A percentile compares a stretch with the other conserved stretches of the same genome.
Evolutionary conservation across 2,888 invertebrate genomes (phyloP).

Genomic region (Cetonia aurata): DNA sequence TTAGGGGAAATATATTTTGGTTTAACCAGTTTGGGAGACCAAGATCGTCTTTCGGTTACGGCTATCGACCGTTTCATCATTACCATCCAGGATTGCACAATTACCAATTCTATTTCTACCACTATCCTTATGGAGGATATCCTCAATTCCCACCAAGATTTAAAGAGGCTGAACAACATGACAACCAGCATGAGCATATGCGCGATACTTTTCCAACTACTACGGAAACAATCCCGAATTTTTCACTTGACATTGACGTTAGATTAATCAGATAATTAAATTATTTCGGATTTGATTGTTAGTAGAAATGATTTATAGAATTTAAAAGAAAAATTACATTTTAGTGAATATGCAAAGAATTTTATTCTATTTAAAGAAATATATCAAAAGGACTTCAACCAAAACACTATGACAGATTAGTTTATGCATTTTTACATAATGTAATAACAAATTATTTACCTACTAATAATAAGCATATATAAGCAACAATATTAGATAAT

Average conservation of each 20-base stretch:
- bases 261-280: not conserved
- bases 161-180: not conserved
- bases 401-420: too few relatives aligned
- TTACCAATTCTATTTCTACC: not conserved
- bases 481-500: too few relatives aligned
- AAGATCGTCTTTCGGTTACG: not conserved
- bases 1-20: too few relatives aligned
- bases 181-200: not conserved
- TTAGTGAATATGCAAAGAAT: too few relatives aligned
- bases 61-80: not conserved
- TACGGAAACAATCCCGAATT: not conserved
- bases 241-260: slow-evolving; percentile 4
- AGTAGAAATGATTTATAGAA: too few relatives aligned
- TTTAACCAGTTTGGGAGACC: not conserved
- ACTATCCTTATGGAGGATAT: not conserved
- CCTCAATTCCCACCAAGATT: not conserved
- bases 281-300: not conserved
- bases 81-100: not conserved
- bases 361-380: too few relatives aligned
- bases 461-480: too few relatives aligned
- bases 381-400: too few relatives aligned
- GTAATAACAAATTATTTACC: too few relatives aligned
- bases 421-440: too few relatives aligned
- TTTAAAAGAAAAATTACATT: too few relatives aligned
- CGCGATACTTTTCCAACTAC: slow-evolving; percentile 3